These are phyloP conservation scores for Rhipidura dahli DNA, from an alignment of 2,113 vertebrate species.

Conservation along the genomic window DNA sequence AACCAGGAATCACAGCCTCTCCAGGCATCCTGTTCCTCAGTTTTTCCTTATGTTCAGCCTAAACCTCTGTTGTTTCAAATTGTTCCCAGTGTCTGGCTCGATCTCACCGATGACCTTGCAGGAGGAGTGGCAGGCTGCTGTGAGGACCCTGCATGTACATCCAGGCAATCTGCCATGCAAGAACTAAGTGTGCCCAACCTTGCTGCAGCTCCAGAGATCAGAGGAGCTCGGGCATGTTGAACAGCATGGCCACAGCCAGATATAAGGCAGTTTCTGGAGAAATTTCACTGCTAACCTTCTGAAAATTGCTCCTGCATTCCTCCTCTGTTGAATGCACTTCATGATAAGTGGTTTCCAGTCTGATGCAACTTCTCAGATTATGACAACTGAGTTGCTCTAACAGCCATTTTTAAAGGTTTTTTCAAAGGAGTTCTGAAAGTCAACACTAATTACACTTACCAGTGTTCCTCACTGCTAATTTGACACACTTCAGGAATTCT, in stretches of 20 bases:
- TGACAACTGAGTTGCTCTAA: not conserved
- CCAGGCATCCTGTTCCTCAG: not conserved
- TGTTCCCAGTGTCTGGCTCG: not conserved
- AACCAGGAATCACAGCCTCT: not conserved
- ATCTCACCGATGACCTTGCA: accelerated
- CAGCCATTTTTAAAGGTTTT: constrained; percentile 38
- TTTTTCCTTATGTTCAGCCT: not conserved
- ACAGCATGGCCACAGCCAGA: not conserved
- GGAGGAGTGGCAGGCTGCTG: not conserved
- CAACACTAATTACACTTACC: not conserved
- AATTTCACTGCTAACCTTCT: not conserved
- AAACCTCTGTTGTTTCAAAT: not conserved
- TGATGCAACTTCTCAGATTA: not conserved
- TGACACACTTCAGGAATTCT: constrained; percentile 46
- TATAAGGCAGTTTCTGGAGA: not conserved
- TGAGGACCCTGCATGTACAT: not conserved
- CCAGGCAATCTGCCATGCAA: not conserved
- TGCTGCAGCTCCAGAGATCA: not conserved
- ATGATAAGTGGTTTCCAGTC: not conserved
- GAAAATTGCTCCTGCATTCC: not conserved
- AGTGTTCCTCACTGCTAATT: constrained; percentile 31
- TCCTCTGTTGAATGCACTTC: not conserved
- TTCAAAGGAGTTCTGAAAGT: constrained; percentile 51
- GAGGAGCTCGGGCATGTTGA: not conserved
- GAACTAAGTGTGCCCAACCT: not conserved